Evolutionary conservation across 2,113 vertebrate genomes (phyloP).

Genomic region (Procavia capensis): DNA sequence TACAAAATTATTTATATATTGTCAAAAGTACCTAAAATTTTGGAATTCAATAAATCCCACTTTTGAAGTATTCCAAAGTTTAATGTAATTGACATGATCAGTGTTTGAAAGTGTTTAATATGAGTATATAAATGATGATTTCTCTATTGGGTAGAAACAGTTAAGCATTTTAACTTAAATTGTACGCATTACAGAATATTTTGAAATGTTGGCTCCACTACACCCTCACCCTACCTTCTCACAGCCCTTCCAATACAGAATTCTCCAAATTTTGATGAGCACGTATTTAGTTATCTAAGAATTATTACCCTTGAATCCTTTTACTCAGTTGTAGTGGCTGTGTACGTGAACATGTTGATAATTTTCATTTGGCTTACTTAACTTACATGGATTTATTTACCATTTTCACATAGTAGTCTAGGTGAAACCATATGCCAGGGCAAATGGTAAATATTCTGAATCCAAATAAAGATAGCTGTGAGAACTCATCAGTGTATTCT

Average conservation of each 20-base stretch:
- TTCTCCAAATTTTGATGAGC: background rate
- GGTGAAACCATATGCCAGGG: background rate
- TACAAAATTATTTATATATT: background rate
- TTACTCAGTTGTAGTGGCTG: background rate
- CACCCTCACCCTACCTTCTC: rapidly evolving
- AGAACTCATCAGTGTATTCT: background rate
- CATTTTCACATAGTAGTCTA: background rate
- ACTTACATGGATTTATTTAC: background rate
- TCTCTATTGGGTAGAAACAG: background rate
- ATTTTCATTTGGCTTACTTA: background rate
- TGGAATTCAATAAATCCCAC: background rate
- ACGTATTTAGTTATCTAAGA: background rate
- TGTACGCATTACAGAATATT: background rate
- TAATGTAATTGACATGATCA: background rate
- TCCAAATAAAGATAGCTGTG: background rate
- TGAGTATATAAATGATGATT: background rate
- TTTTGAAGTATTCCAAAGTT: conserved; percentile 27
- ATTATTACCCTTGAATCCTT: background rate
- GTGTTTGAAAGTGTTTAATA: background rate
- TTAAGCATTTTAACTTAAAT: background rate
- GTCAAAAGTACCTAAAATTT: background rate
- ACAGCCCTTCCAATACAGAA: background rate
- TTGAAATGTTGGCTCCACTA: background rate
- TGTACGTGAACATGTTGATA: background rate
- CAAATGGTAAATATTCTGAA: background rate